Base-by-base conservation (phyloP, 2,113 vertebrate genomes). In the Oreochromis aureus region DNA sequence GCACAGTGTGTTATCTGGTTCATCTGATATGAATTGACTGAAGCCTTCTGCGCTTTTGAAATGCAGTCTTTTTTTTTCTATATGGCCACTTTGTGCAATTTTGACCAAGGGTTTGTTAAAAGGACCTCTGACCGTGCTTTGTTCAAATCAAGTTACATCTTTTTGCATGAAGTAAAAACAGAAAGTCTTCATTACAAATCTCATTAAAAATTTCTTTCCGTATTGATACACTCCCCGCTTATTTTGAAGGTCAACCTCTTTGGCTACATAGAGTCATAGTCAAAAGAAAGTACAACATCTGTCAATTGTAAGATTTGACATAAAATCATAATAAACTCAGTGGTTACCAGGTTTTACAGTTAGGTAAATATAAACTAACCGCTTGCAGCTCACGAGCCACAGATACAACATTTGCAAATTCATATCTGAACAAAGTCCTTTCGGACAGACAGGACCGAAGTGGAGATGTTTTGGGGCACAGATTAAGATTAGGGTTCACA, bases 11-110 rank as follows among this genome's bases (percentile, higher is more conserved):
- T 55, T 88, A 73, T 84, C 63, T 53, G 71, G 73, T 54, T 61
- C 51, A 51, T 87, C 55, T 73, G 80, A 80, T 86, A 83, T 81
- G 61, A 84, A 36, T 63, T 84, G 71, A 86, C 80, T 53, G 24
- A 81, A 87, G 27, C 55, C 41, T 22, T 88, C 27, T 18, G n/a
- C 39, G 9, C 46, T 81, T 53, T 82, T 51, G 11, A 16, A 69
- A 22, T 53, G 0, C 10, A 12, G 16, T 46, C 2, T 6, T 16
- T 59, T 78, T 6, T 82, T 76, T n/a, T 34, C 4, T 78, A 10
- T 19, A 32, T 13, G 55, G 24, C 39, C 7, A 61, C 9, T 10
- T 32, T 39, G 10, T 61, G 39, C 18, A 10, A 6, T 34, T 84
- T 41, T 58, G 30, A 84, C 76, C n/a, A 39, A 56, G 19, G 7